These are phyloP conservation scores for Lordiphosa collinella DNA, from an alignment of 1,140 invertebrate genomes.

Conservation along the genomic window DNA sequence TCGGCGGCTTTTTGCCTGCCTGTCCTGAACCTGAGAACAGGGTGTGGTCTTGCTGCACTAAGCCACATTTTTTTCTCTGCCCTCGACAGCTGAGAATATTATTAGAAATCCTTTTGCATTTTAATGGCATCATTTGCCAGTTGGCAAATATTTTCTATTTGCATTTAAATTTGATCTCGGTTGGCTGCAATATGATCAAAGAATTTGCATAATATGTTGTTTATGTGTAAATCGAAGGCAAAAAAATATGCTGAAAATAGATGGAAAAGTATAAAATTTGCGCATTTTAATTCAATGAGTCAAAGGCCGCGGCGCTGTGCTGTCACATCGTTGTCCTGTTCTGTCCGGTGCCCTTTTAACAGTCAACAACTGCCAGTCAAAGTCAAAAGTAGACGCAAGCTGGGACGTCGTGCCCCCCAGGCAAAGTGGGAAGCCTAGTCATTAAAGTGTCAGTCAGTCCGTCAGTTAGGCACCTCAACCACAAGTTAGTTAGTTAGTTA, in stretches of 20 bases:
- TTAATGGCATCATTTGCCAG: slow-evolving; percentile 63
- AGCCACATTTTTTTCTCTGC: not conserved
- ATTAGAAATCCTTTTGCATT: slow-evolving; percentile 56
- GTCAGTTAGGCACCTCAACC: slow-evolving; percentile 15
- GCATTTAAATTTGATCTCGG: slow-evolving; percentile 63
- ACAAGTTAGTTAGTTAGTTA: slow-evolving; percentile 57
- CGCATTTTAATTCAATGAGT: slow-evolving; percentile 62
- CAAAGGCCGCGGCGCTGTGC: slow-evolving; percentile 16
- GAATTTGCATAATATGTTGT: slow-evolving; percentile 40
- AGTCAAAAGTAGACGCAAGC: slow-evolving; percentile 28
- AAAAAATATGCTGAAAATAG: not conserved
- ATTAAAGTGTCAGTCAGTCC: slow-evolving; percentile 29
- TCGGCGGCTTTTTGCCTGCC: not conserved
- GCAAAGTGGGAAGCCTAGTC: slow-evolving; percentile 10
- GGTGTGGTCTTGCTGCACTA: slow-evolving; percentile 1
- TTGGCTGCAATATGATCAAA: slow-evolving; percentile 10
- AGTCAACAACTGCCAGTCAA: slow-evolving; percentile 62
- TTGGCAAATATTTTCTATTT: slow-evolving; percentile 43
- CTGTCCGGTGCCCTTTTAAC: slow-evolving; percentile 6
- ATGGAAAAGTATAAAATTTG: not conserved
- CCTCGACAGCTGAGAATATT: slow-evolving; percentile 7
- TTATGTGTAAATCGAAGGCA: slow-evolving; percentile 30
- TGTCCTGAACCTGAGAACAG: not conserved
- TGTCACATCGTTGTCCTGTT: slow-evolving; percentile 4
- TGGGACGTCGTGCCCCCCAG: slow-evolving; percentile 2